Evolutionary conservation across 2,113 vertebrate genomes (phyloP).

Genomic region (Diphyllodes magnificus): DNA sequence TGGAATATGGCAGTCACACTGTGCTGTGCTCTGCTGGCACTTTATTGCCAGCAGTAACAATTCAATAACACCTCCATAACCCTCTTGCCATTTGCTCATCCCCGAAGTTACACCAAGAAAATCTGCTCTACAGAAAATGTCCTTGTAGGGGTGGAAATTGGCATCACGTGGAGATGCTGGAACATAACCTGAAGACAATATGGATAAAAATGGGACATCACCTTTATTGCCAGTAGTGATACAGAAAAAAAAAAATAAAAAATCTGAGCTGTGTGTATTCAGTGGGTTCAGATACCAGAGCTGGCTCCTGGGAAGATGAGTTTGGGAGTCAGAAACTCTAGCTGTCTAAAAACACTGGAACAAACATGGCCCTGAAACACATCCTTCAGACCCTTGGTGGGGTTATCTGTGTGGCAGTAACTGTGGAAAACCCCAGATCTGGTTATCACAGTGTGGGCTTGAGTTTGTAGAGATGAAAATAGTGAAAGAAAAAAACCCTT

Average conservation of each 20-base stretch:
- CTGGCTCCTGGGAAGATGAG: not conserved
- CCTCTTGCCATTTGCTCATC: not conserved
- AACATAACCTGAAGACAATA: not conserved
- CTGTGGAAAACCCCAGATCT: not conserved
- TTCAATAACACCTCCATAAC: constrained; percentile 31
- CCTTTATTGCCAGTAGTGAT: not conserved
- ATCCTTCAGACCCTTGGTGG: not conserved
- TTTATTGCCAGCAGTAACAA: constrained; percentile 37
- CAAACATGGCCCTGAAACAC: not conserved
- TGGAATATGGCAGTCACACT: not conserved
- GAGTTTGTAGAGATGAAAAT: not conserved
- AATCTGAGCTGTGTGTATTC: not conserved
- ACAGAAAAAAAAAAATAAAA: not conserved
- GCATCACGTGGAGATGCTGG: not conserved
- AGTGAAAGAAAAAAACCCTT: not conserved
- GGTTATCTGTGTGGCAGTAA: rapidly evolving
- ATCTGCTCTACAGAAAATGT: not conserved
- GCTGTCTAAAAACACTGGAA: rapidly evolving
- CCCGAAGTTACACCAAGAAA: not conserved
- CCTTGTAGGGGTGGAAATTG: not conserved
- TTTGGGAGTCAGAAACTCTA: not conserved
- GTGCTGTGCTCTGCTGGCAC: constrained; percentile 5
- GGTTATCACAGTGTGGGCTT: not conserved
- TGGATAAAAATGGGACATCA: not conserved
- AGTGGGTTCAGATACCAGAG: not conserved